These are phyloP conservation scores for Pectinophora gossypiella DNA, from an alignment of 1,140 invertebrate genomes.

Conservation along the genomic window DNA sequence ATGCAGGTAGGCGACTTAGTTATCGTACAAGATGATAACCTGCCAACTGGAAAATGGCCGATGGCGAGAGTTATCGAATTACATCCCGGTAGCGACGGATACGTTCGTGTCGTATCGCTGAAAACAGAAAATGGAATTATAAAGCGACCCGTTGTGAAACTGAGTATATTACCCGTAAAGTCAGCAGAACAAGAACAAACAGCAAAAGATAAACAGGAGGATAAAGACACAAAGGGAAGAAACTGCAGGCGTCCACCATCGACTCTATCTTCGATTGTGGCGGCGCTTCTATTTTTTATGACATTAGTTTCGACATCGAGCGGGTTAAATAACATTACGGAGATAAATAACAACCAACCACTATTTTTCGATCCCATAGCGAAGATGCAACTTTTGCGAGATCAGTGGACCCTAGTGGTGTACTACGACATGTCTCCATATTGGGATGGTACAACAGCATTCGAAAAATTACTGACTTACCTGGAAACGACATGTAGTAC, in stretches of 20 bases:
- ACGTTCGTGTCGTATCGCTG: conserved; percentile 17
- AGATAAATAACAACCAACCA: neutral
- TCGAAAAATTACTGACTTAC: neutral
- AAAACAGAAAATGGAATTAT: conserved; percentile 22
- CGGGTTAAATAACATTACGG: neutral
- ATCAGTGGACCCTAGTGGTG: neutral
- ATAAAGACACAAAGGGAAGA: neutral
- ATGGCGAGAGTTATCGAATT: conserved; percentile 15
- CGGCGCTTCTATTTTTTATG: neutral
- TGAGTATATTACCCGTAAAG: conserved; percentile 21
- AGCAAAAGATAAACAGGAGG: neutral
- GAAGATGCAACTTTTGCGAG: neutral
- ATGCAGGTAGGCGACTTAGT: conserved; percentile 14
- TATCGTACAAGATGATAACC: conserved; percentile 23
- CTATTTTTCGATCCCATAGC: neutral
- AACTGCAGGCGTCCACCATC: neutral
- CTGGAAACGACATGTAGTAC: neutral
- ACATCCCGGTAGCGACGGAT: conserved; percentile 20
- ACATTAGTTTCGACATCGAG: neutral
- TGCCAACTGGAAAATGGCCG: conserved; percentile 21
- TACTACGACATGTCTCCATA: conserved; percentile 3
- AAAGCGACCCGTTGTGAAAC: conserved; percentile 21
- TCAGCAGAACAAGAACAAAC: neutral
- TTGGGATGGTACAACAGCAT: neutral
- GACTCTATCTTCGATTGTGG: neutral